Percentiles rank a stretch among this genome's conserved stretches.
These are phyloP conservation scores for Psittacula derbiana DNA, from an alignment of 2,797 vertebrate genomes.

Conservation along the genomic window DNA sequence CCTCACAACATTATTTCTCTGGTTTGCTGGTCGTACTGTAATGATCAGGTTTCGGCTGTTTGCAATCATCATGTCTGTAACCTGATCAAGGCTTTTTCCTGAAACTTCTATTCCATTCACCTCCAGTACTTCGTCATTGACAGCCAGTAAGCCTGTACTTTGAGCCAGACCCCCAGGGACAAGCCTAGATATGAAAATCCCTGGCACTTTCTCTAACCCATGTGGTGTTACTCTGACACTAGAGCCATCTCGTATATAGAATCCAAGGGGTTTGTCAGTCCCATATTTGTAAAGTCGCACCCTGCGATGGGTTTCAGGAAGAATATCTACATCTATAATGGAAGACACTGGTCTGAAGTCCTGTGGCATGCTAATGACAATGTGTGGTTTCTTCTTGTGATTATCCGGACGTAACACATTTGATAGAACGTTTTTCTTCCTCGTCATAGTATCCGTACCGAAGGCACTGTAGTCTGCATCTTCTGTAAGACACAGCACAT, in stretches of 20 bases:
- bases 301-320: constrained; percentile 92
- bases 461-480: constrained; percentile 95
- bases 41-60: constrained; percentile 98
- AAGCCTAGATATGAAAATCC: constrained; percentile 95
- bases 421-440: constrained; percentile 91
- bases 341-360: constrained; percentile 97
- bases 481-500: constrained; percentile 77
- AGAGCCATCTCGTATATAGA: constrained; percentile 95
- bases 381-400: constrained; percentile 88
- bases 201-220: constrained; percentile 94
- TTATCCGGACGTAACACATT: constrained; percentile 89
- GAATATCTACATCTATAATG: constrained; percentile 97
- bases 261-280: constrained; percentile 93
- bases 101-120: constrained; percentile 96
- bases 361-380: constrained; percentile 92
- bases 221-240: constrained; percentile 93
- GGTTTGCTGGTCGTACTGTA: constrained; percentile 95
- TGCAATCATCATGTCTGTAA: constrained; percentile 99
- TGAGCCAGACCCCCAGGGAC: constrained; percentile 94
- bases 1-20: constrained; percentile 93
- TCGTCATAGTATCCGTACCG: constrained; percentile 87
- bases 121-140: constrained; percentile 96
- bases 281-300: constrained; percentile 96
- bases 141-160: constrained; percentile 92
- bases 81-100: constrained; percentile 94